Conservation (phyloP, 2,113 vertebrate species). For the Dicrurus megarhynchus region DNA sequence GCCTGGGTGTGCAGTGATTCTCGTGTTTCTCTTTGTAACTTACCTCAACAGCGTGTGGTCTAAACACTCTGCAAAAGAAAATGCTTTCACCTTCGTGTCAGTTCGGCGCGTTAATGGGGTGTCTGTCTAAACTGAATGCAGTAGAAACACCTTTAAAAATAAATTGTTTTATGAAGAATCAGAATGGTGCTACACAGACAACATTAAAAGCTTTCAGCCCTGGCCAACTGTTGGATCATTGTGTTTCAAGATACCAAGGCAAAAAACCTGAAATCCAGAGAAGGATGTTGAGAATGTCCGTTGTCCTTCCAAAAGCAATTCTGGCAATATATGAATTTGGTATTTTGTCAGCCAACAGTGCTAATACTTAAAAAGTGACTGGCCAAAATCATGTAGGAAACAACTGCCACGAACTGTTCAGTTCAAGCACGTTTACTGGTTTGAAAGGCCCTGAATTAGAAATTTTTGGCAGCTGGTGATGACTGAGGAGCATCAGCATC, state of each 20-base stretch:
- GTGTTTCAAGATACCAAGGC: neutral
- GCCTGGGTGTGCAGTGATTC: neutral
- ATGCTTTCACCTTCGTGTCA: neutral
- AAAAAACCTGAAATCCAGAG: neutral
- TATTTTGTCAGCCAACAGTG: neutral
- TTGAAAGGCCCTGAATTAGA: neutral
- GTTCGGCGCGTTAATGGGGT: fast-evolving
- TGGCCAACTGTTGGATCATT: neutral
- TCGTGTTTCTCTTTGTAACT: neutral
- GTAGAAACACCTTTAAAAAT: neutral
- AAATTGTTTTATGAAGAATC: neutral
- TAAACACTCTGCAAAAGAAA: neutral
- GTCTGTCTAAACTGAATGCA: neutral
- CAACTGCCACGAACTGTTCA: neutral
- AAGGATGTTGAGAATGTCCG: neutral
- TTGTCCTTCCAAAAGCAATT: neutral
- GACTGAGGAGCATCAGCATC: neutral
- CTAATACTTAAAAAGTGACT: neutral
- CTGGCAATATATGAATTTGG: neutral
- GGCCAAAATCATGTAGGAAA: neutral
- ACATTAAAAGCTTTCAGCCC: neutral
- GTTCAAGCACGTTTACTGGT: neutral
- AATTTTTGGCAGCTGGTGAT: neutral
- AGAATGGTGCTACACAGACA: neutral
- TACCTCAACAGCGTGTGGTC: neutral